A percentile compares a stretch with the other conserved stretches of the same genome.
Evolutionary conservation across 2,888 invertebrate genomes (phyloP).

Genomic region (Danaus chrysippus): DNA sequence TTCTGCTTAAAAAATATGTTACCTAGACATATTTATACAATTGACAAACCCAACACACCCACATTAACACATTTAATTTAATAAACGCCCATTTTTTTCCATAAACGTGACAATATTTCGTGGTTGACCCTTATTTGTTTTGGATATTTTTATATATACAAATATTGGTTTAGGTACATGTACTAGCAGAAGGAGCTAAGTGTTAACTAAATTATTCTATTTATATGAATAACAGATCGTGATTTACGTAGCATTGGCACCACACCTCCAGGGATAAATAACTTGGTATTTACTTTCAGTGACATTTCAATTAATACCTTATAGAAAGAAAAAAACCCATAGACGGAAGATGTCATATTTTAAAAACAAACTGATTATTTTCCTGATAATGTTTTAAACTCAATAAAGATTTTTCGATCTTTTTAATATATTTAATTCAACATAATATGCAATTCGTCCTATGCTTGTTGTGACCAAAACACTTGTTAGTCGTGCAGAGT

Average conservation of each 20-base stretch:
- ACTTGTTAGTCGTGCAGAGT: slow-evolving; percentile 45
- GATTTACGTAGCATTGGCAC: slow-evolving; percentile 20
- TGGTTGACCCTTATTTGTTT: slow-evolving; percentile 20
- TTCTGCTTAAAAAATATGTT: background rate
- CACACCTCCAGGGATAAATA: slow-evolving; percentile 16
- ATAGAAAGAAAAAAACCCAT: too few species aligned
- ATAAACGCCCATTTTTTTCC: slow-evolving; percentile 15
- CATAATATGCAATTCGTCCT: background rate
- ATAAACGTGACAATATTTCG: slow-evolving; percentile 22
- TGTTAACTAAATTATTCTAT: slow-evolving; percentile 25
- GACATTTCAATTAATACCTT: background rate
- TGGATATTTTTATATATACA: slow-evolving; percentile 6
- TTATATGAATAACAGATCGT: slow-evolving; percentile 26
- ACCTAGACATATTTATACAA: background rate
- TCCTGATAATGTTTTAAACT: background rate
- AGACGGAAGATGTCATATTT: too few species aligned
- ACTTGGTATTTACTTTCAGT: background rate
- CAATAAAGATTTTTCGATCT: background rate
- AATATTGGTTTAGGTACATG: background rate
- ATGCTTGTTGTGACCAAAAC: background rate
- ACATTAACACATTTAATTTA: slow-evolving; percentile 13
- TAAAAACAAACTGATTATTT: too few species aligned
- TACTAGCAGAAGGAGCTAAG: background rate
- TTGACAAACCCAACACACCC: slow-evolving; percentile 17
- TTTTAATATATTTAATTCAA: slow-evolving; percentile 29